Evolutionary conservation across 2,888 invertebrate species (phyloP).

Genomic region (Aphrophora alni): DNA sequence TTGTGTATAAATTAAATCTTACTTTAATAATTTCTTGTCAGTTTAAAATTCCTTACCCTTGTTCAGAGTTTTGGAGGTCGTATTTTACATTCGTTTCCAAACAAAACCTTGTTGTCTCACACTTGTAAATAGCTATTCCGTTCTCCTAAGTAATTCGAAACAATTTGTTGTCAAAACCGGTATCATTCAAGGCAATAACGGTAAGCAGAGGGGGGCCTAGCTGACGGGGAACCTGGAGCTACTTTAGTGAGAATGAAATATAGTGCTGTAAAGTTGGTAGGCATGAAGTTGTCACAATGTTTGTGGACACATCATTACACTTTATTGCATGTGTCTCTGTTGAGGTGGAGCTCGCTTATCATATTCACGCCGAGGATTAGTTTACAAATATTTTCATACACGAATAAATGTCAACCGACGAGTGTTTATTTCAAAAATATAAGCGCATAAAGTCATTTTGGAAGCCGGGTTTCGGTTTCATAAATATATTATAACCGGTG

Average conservation of each 20-base stretch:
- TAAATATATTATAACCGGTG: background rate
- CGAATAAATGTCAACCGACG: background rate
- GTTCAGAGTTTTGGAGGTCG: background rate
- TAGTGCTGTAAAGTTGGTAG: background rate
- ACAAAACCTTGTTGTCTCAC: background rate
- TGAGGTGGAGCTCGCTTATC: background rate
- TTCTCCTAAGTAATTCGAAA: background rate
- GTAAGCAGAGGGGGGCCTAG: background rate
- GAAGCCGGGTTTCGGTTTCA: background rate
- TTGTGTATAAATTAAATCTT: background rate
- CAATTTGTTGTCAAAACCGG: background rate
- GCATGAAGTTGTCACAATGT: conserved; percentile 9
- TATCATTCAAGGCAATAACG: background rate
- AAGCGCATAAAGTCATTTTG: background rate
- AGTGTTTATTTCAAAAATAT: conserved; percentile 9
- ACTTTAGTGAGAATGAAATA: conserved; percentile 1
- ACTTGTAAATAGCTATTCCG: background rate
- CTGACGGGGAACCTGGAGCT: background rate
- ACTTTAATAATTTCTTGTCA: background rate
- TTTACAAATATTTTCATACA: background rate
- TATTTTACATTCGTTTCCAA: background rate
- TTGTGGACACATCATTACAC: background rate
- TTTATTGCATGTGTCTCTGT: background rate
- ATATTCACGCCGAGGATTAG: background rate
- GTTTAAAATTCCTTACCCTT: background rate